Evolutionary conservation across 1,140 invertebrate species (phyloP).

Genomic region (Vanessa tameamea): DNA sequence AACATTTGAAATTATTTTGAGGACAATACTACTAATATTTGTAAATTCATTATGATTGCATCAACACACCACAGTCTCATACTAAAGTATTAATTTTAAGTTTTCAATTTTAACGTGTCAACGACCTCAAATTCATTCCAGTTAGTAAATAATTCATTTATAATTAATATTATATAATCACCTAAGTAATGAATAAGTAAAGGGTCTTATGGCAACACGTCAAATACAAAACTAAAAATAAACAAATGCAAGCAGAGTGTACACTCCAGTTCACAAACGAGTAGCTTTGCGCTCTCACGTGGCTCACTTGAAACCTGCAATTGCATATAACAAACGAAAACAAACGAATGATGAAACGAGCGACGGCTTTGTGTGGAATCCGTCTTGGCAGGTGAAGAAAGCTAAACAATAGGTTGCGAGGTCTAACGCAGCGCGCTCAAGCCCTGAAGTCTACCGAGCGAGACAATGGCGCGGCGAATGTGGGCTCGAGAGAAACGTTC

Average conservation of each 20-base stretch:
- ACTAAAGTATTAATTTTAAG: too few relatives aligned
- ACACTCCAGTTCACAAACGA: conserved; percentile 69
- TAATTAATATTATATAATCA: too few relatives aligned
- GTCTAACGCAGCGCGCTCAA: conserved; percentile 61
- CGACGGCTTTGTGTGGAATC: conserved; percentile 68
- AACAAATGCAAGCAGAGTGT: conserved; percentile 30
- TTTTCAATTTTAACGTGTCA: too few relatives aligned
- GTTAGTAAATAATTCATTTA: too few relatives aligned
- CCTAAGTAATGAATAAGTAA: neutral
- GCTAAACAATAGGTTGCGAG: conserved; percentile 69
- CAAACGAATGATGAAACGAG: conserved; percentile 64
- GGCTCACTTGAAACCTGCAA: conserved; percentile 68
- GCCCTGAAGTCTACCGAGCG: conserved; percentile 68
- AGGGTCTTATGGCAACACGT: neutral
- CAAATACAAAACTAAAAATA: conserved; percentile 2
- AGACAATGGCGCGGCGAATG: conserved; percentile 70
- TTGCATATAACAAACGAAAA: conserved; percentile 77
- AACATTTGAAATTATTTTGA: too few relatives aligned
- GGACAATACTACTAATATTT: too few relatives aligned
- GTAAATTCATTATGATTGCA: too few relatives aligned
- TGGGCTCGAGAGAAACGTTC: conserved; percentile 69
- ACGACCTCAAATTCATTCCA: too few relatives aligned
- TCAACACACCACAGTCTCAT: too few relatives aligned
- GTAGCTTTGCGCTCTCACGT: conserved; percentile 51
- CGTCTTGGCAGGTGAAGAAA: conserved; percentile 73